Evolutionary conservation across 1,140 invertebrate species (phyloP), one percentile per base, ranked within the genome.

Genomic region (Lordiphosa clarofinis): DNA sequence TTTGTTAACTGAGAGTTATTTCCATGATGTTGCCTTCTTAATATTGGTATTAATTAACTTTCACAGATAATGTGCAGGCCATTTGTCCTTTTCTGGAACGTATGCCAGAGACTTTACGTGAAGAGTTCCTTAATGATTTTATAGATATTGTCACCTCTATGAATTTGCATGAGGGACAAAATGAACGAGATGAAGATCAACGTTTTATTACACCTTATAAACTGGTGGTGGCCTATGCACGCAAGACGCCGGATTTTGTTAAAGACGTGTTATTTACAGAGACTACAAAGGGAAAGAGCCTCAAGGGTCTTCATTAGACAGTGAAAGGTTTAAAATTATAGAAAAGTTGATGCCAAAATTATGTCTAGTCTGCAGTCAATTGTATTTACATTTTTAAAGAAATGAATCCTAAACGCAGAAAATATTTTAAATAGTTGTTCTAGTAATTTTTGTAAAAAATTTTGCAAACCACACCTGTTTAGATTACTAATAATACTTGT

Each of bases 61-160:
- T 21, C 21, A 4, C 7, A 75, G 95, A 93, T 71, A 92, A 94
- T 21, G 90, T 93, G 0, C 90, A 90, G 56, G 94, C 95, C 0
- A 92, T 96, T 4, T 95, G 94, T 81, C 95, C 95, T 0, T 96
- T 96, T 71, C 74, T 94, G 38, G 88, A 91, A 3, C 88, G 92
- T 19, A 92, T 96, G 55, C 93, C 94, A 0, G 66, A 89, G 0
- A 82, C 91, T 1, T 58, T 93, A 3, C 91, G 92, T 37, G 90
- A 93, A n/a, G 91, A 93, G 2, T 96, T 93, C 73, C 89, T 92
- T 13, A 81, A 91, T 33, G 92, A 93, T 63, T 92, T 92, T 50
- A 56, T 92, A 7, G 73, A 90, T 0, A 87, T 91, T 35, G 89
- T 92, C 0, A 73, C 84, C 15, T 89, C 90, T 8, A 88, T 92